Percentiles rank a stretch among this genome's conserved stretches.
These are phyloP conservation scores for Hemitrygon akajei DNA, from an alignment of 2,797 vertebrate species.

Conservation along the genomic window DNA sequence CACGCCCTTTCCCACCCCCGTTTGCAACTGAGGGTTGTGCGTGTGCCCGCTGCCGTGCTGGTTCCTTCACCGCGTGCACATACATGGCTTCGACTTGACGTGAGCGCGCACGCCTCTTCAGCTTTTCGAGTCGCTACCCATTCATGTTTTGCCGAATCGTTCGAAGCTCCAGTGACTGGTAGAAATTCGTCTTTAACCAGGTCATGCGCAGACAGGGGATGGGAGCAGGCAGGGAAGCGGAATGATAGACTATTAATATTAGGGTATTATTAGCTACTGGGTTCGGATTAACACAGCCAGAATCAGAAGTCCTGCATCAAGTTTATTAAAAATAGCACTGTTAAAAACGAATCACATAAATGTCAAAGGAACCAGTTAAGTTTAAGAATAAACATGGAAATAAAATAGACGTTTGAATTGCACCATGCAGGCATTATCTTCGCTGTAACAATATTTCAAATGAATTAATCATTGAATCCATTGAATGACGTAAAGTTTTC, in stretches of 20 bases:
- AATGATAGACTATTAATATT: background rate
- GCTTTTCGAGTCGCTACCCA: background rate
- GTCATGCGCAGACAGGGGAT: background rate
- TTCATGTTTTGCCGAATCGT: background rate
- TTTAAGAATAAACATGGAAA: background rate
- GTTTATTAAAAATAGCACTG: background rate
- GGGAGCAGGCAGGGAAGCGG: background rate
- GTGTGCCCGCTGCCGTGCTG: background rate
- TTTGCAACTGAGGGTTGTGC: background rate
- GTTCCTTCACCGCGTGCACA: background rate
- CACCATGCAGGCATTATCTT: background rate
- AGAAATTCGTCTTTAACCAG: background rate
- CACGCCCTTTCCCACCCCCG: constrained; percentile 26
- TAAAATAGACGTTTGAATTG: background rate
- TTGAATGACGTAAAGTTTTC: background rate
- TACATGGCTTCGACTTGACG: background rate
- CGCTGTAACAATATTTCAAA: background rate
- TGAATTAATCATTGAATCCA: background rate
- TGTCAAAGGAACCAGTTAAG: background rate
- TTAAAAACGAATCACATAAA: background rate
- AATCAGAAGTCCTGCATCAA: background rate
- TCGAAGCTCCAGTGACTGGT: too few relatives aligned
- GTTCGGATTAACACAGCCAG: background rate
- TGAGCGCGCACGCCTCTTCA: background rate
- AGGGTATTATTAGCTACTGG: background rate